Base-by-base conservation (phyloP, 2,797 vertebrate species). In the Cyclopterus lumpus region DNA sequence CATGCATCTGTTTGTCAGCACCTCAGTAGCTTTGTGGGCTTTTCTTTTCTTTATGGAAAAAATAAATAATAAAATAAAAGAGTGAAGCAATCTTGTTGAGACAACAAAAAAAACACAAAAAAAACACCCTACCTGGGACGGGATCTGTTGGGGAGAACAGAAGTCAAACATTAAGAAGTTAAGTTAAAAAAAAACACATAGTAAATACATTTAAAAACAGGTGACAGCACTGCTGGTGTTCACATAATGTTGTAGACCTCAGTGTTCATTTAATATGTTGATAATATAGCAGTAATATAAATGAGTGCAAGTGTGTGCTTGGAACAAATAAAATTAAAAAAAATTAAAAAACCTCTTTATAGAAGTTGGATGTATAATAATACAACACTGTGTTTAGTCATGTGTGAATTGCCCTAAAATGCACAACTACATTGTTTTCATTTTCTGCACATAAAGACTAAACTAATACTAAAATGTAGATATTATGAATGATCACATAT, bases 81-180 rank as follows among this genome's bases (percentile, higher is more conserved):
- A n/a, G 20, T 80, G 79, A 76, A 59, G 8, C 1, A 28, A 76
- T 63, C n/a, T n/a, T n/a, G 60, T 62, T 65, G 32, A 63, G 15
- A 61, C 11, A 44, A 61, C 11, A 44, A 71, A 67, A 34, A 53
- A 46, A 46, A 54, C 0, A 38, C 40, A 57, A 60, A 73, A n/a
- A 57, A 60, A 73, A n/a, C 67, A 82, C 46, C 90, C 60, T 93
- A 95, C 93, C 93, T 95, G 91, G 15, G 90, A 86, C 0, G 89
- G 88, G 80, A 94, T 93, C 94, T 95, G 93, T 83, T 46, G 62
- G 76, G 71, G 71, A 58, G 82, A 78, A 66, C 34, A 90, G 38
- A 86, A 54, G 70, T 81, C n/a, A 88, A 62, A 89, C 67, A 77
- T 64, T 88, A 36, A 80, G 55, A 71, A 1, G 14, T 63, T 75